Conservation (phyloP, 1,140 invertebrate genomes). For the Ephestia elutella region DNA sequence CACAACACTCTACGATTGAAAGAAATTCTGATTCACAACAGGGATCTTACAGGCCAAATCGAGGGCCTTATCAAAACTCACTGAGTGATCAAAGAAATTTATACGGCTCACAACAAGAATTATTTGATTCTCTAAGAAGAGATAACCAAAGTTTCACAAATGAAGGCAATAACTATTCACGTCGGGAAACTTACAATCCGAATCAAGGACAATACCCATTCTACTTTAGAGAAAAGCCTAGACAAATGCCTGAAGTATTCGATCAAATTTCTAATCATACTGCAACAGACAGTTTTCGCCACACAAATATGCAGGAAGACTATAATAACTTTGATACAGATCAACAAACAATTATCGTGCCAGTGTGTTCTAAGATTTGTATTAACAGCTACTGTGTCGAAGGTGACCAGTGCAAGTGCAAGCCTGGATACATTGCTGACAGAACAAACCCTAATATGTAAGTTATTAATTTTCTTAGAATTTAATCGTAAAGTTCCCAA, state of each 20-base stretch:
- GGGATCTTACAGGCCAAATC: neutral
- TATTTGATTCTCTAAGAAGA: too few species aligned
- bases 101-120: too few species aligned
- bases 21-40: neutral
- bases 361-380: constrained; percentile 41
- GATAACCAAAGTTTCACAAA: too few species aligned
- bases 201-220: too few species aligned
- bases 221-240: neutral
- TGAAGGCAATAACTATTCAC: too few species aligned
- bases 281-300: neutral
- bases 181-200: too few species aligned
- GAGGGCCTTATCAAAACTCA: neutral
- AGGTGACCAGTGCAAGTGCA: constrained; percentile 71
- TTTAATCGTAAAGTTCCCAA: neutral
- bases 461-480: neutral
- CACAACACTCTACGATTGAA: neutral
- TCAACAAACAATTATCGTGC: neutral
- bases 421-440: constrained; percentile 67
- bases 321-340: neutral
- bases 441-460: constrained; percentile 54
- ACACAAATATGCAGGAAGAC: neutral
- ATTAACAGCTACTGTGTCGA: constrained; percentile 73
- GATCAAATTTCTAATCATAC: neutral
- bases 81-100: neutral
- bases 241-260: neutral